Conservation (phyloP, 2,888 invertebrate genomes). For the Apamea epomidion region DNA sequence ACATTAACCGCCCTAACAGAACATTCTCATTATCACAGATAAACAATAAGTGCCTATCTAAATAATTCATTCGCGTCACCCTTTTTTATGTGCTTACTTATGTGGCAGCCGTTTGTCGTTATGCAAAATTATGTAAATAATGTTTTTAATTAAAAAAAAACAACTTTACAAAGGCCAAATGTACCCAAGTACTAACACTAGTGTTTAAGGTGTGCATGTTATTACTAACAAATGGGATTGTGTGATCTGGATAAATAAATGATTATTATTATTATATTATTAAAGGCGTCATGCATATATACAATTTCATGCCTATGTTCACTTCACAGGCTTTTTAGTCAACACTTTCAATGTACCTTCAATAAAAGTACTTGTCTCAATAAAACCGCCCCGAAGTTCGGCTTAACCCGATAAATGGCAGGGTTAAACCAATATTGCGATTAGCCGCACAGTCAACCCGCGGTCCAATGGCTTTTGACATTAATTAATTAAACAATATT, state of each 20-base stretch:
- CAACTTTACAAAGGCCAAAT: not conserved
- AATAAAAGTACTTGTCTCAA: not conserved
- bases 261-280: no score
- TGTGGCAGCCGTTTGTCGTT: not conserved
- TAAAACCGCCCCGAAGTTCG: not conserved
- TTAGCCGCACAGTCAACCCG: not conserved
- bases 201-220: no score
- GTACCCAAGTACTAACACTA: no score
- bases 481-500: conserved; percentile 20
- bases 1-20: not conserved
- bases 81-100: not conserved
- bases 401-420: not conserved
- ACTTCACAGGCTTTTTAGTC: not conserved
- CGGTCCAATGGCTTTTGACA: not conserved
- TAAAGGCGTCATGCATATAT: no score
- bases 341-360: not conserved
- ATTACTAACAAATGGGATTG: no score
- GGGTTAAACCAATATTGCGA: conserved; percentile 22
- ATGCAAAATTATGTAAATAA: not conserved
- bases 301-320: not conserved
- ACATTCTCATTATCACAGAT: not conserved
- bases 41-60: not conserved
- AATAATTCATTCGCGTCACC: not conserved
- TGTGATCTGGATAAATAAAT: no score
- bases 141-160: not conserved